phyloP scores from a whole-genome alignment of 1,140 invertebrate genomes.

The Drosophila tani region DNA sequence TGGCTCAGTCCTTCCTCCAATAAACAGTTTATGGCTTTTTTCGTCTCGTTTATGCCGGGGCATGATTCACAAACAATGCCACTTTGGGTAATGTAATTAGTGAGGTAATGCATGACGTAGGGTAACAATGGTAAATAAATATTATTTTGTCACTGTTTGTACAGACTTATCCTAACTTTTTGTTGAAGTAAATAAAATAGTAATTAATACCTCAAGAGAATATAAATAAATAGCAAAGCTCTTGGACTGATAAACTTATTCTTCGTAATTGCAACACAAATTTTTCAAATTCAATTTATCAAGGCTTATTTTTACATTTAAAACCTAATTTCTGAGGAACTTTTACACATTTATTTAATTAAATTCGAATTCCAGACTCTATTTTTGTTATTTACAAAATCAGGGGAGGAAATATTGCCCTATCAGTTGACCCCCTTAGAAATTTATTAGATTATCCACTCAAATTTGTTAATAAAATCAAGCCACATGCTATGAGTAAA shows the following conservation, averaged over 20 bases:
- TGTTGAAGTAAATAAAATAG: too few relatives aligned
- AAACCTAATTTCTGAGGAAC: neutral
- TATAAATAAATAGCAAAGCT: neutral
- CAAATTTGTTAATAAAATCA: constrained; percentile 12
- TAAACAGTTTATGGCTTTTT: constrained; percentile 55
- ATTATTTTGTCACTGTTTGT: too few relatives aligned
- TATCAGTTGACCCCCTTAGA: neutral
- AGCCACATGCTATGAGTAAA: constrained; percentile 11
- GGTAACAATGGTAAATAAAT: neutral
- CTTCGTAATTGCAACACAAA: neutral
- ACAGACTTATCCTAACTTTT: too few relatives aligned
- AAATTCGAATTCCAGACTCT: neutral
- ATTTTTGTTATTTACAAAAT: neutral
- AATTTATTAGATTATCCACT: neutral
- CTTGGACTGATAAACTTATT: neutral
- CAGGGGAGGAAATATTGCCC: constrained; percentile 2
- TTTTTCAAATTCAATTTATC: too few relatives aligned
- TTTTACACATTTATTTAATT: neutral
- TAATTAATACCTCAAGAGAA: too few relatives aligned
- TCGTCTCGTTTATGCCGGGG: constrained; percentile 54
- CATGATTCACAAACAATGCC: constrained; percentile 34
- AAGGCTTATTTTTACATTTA: neutral
- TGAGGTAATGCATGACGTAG: neutral
- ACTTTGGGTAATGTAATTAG: constrained; percentile 9
- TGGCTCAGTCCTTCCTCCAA: constrained; percentile 35